phyloP scores from a whole-genome alignment of 2,113 vertebrate species.

The Mellivora capensis region DNA sequence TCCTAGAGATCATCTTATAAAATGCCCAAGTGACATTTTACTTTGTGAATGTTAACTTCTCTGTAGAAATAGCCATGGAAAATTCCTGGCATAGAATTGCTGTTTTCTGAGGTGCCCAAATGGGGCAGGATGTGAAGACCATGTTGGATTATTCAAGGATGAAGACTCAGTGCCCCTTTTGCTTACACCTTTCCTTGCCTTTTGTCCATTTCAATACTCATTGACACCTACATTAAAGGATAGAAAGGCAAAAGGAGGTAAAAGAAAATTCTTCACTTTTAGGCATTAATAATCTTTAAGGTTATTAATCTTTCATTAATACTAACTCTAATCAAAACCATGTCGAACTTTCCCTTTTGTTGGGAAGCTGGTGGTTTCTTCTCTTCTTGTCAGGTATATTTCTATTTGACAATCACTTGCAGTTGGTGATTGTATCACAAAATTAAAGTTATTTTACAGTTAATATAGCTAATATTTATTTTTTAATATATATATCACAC shows the following conservation, averaged over 20 bases:
- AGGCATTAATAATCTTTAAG: constrained; percentile 55
- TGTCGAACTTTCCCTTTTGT: neutral
- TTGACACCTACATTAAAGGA: constrained; percentile 53
- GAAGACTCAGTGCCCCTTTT: neutral
- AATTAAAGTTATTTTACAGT: neutral
- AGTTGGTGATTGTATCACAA: neutral
- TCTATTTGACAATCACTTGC: neutral
- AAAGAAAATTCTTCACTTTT: constrained; percentile 53
- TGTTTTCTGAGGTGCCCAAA: constrained; percentile 4
- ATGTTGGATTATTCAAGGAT: neutral
- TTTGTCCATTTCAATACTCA: constrained; percentile 47
- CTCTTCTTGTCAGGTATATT: neutral
- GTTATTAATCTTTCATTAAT: constrained; percentile 54
- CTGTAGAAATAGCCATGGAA: neutral
- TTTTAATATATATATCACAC: neutral
- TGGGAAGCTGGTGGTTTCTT: constrained; percentile 3
- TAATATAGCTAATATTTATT: neutral
- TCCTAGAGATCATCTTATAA: neutral
- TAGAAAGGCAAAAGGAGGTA: constrained; percentile 9
- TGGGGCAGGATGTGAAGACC: neutral
- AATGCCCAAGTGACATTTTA: neutral
- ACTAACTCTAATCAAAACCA: constrained; percentile 44
- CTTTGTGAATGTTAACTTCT: constrained; percentile 5
- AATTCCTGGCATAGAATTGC: neutral
- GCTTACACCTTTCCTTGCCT: neutral